Conservation (phyloP, 2,888 invertebrate species). For the Ferdinandea cuprea region DNA sequence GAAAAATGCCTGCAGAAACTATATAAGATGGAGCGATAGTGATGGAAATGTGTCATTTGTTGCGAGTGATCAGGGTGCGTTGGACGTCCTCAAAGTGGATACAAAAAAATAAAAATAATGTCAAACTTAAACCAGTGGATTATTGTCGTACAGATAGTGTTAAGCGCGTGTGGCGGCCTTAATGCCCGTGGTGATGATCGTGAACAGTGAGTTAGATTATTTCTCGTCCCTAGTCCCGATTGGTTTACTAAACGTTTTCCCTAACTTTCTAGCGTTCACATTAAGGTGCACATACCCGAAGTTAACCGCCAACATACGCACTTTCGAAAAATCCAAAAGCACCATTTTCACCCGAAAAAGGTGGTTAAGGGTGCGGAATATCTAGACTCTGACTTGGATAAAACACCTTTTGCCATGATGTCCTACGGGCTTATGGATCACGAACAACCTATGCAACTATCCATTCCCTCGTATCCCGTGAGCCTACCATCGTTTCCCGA, state of each 20-base stretch:
- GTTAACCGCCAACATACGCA: slow-evolving; percentile 56
- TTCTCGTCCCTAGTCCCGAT: not conserved
- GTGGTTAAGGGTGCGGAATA: slow-evolving; percentile 36
- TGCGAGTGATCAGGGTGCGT: slow-evolving; percentile 58
- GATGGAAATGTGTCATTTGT: slow-evolving; percentile 70
- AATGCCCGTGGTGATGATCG: slow-evolving; percentile 44
- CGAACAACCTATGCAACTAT: not conserved
- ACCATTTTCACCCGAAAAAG: slow-evolving; percentile 62
- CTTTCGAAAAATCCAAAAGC: slow-evolving; percentile 58
- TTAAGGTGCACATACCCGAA: slow-evolving; percentile 70
- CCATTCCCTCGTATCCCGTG: slow-evolving; percentile 17
- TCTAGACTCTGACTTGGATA: slow-evolving; percentile 24
- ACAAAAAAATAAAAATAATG: slow-evolving; percentile 24
- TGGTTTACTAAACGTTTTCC: not conserved
- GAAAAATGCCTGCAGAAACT: slow-evolving; percentile 55
- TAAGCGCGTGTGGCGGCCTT: slow-evolving; percentile 30
- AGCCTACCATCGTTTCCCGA: slow-evolving; percentile 37
- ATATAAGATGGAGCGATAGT: slow-evolving; percentile 66
- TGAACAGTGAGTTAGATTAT: slow-evolving; percentile 63
- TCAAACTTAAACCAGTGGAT: slow-evolving; percentile 62
- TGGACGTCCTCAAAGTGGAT: slow-evolving; percentile 36
- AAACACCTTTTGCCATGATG: slow-evolving; percentile 36
- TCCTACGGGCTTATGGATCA: slow-evolving; percentile 32
- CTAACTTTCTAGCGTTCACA: slow-evolving; percentile 56
- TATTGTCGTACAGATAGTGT: slow-evolving; percentile 54